A percentile compares a stretch with the other conserved stretches of the same genome.
phyloP scores from a whole-genome alignment of 2,113 vertebrate genomes.

The Syrrhaptes paradoxus region DNA sequence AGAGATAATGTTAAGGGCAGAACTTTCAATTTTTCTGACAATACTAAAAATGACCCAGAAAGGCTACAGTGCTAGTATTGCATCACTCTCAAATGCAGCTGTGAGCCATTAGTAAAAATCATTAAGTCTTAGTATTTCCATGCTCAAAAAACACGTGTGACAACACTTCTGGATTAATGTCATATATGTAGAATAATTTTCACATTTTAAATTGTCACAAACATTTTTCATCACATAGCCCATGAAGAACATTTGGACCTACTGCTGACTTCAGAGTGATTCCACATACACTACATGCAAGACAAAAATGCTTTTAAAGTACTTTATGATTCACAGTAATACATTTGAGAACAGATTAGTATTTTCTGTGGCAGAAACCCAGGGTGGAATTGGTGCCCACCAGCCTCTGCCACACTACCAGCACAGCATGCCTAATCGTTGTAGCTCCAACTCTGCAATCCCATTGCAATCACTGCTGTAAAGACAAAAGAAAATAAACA shows the following conservation, averaged over 20 bases:
- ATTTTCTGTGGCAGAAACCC: neutral
- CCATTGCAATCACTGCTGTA: neutral
- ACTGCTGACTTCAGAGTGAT: neutral
- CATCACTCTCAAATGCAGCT: neutral
- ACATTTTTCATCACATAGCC: neutral
- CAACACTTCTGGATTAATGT: neutral
- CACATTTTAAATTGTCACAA: neutral
- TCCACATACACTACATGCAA: neutral
- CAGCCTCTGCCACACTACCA: neutral
- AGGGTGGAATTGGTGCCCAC: neutral
- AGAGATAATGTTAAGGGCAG: neutral
- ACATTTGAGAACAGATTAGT: neutral
- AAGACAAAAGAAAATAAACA: neutral
- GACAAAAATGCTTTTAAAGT: neutral
- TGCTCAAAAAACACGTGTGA: neutral
- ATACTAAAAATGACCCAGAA: neutral
- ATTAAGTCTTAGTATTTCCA: neutral
- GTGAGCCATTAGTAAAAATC: neutral
- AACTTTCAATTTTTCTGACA: neutral
- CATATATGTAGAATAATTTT: neutral
- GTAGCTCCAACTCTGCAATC: neutral
- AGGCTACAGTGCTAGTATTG: neutral
- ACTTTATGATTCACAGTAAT: too few species aligned
- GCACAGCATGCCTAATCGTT: accelerated
- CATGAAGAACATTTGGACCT: neutral